These are phyloP conservation scores for Sinella curviseta DNA, from an alignment of 1,140 invertebrate genomes.

Conservation along the genomic window DNA sequence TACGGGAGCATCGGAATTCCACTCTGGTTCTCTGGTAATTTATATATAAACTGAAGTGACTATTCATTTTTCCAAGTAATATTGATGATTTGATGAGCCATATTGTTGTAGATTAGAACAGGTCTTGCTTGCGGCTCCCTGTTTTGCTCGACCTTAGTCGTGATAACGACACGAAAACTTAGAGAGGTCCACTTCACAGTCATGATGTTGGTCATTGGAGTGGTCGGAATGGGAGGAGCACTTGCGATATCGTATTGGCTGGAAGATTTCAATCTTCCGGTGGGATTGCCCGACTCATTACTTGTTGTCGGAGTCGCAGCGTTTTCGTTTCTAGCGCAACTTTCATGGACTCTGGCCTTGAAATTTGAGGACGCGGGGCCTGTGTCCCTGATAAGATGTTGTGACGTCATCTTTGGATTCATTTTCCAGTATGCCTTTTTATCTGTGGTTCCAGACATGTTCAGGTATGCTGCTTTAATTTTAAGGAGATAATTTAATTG, in stretches of 20 bases:
- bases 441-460: slow-evolving; percentile 34
- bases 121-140: slow-evolving; percentile 43
- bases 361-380: slow-evolving; percentile 44
- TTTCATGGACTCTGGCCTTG: slow-evolving; percentile 40
- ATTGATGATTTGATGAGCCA: too few species aligned
- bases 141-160: slow-evolving; percentile 37
- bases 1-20: slow-evolving; percentile 18
- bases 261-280: slow-evolving; percentile 20
- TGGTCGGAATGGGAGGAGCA: slow-evolving; percentile 42
- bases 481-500: too few species aligned
- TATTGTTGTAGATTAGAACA: slow-evolving; percentile 45
- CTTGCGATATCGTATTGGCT: slow-evolving; percentile 27
- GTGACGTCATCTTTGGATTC: slow-evolving; percentile 33
- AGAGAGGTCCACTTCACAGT: slow-evolving; percentile 46
- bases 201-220: slow-evolving; percentile 42
- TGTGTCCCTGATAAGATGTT: background rate
- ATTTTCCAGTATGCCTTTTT: slow-evolving; percentile 39
- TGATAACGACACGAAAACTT: slow-evolving; percentile 45
- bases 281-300: slow-evolving; percentile 20
- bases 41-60: too few species aligned
- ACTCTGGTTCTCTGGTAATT: slow-evolving; percentile 24
- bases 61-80: too few species aligned
- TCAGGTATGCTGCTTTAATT: slow-evolving; percentile 39
- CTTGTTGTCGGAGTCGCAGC: slow-evolving; percentile 18
- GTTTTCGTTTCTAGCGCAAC: slow-evolving; percentile 43